phyloP scores from a whole-genome alignment of 2,888 invertebrate species.

The Eristalis tenax region DNA sequence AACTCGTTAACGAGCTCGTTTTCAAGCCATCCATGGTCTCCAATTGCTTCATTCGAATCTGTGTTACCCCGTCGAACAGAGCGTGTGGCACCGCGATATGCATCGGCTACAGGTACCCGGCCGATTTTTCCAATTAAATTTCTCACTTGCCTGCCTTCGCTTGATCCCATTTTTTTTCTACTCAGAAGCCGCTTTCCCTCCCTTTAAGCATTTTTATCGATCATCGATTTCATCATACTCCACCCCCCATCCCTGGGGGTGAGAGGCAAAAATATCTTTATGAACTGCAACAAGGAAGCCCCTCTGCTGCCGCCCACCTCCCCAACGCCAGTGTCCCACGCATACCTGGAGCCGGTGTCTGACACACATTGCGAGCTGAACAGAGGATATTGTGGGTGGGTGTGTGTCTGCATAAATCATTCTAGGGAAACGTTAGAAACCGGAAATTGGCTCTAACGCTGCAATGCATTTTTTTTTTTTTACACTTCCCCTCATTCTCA shows the following conservation, averaged over 20 bases:
- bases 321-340: background rate
- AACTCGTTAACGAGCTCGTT: background rate
- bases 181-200: background rate
- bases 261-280: constrained; percentile 19
- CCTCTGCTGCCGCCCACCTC: background rate
- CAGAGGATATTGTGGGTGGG: background rate
- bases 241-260: background rate
- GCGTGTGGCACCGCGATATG: background rate
- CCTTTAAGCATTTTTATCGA: constrained; percentile 34
- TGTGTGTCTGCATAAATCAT: constrained; percentile 51
- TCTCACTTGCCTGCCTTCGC: background rate
- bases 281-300: constrained; percentile 32
- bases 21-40: background rate
- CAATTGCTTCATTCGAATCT: background rate
- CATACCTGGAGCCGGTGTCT: constrained; percentile 38
- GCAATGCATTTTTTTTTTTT: constrained; percentile 32
- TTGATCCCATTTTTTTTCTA: background rate
- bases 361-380: constrained; percentile 33
- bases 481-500: background rate
- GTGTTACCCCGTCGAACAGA: background rate
- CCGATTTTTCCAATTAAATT: constrained; percentile 1
- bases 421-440: constrained; percentile 38
- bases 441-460: constrained; percentile 65
- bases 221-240: constrained; percentile 24
- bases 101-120: background rate